phyloP scores from a whole-genome alignment of 2,113 vertebrate genomes.

The Varanus komodoensis region DNA sequence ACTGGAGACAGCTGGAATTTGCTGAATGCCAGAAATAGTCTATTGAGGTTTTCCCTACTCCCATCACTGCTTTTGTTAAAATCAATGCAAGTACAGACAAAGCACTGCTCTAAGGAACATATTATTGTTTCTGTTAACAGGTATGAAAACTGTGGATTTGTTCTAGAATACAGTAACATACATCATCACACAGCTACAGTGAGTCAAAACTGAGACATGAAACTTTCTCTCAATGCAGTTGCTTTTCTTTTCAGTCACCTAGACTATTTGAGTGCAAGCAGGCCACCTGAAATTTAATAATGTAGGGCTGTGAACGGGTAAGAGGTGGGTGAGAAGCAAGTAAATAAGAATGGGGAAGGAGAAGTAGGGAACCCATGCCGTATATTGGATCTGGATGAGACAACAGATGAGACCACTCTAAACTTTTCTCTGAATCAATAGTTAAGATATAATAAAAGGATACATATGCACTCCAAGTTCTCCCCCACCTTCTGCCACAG shows the following conservation, averaged over 20 bases:
- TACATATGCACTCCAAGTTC: constrained; percentile 99
- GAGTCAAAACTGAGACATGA: background rate
- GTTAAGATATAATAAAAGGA: constrained; percentile 80
- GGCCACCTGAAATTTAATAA: background rate
- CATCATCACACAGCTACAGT: background rate
- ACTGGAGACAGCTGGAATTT: background rate
- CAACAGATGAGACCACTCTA: background rate
- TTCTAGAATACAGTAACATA: background rate
- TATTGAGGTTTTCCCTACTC: background rate
- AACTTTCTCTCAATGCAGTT: background rate
- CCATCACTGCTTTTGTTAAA: background rate
- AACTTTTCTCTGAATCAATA: background rate
- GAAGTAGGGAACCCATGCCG: background rate
- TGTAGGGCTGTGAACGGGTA: too few species aligned
- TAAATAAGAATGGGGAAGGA: background rate
- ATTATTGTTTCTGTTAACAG: background rate
- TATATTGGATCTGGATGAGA: background rate
- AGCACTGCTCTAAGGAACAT: background rate
- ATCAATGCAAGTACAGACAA: background rate
- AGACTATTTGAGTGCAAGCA: background rate
- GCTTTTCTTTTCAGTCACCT: background rate
- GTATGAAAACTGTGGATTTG: background rate
- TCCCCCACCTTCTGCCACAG: constrained; percentile 97
- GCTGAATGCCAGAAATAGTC: background rate
- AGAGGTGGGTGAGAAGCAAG: too few species aligned